Evolutionary conservation across 2,888 invertebrate genomes (phyloP).

Genomic region (Trachelus troglodyta): DNA sequence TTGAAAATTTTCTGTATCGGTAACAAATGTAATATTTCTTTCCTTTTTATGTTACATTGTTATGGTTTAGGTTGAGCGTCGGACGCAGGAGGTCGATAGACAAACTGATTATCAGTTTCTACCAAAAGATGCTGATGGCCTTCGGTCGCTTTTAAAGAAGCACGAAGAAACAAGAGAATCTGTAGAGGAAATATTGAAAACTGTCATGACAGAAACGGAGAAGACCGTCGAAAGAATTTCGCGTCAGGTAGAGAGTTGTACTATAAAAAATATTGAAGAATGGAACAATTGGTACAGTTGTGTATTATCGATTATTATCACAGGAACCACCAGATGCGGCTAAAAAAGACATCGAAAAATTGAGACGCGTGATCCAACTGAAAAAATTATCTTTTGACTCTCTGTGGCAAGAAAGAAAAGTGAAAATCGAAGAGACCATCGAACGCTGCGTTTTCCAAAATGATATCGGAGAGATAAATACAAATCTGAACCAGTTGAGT

Average conservation of each 20-base stretch:
- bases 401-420: slow-evolving; percentile 70
- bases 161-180: slow-evolving; percentile 75
- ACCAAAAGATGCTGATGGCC: slow-evolving; percentile 66
- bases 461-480: slow-evolving; percentile 78
- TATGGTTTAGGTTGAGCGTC: slow-evolving; percentile 5
- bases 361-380: slow-evolving; percentile 73
- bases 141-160: slow-evolving; percentile 71
- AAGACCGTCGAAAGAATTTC: slow-evolving; percentile 76
- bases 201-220: slow-evolving; percentile 76
- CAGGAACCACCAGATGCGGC: slow-evolving; percentile 76
- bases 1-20: slow-evolving; percentile 73
- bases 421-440: slow-evolving; percentile 72
- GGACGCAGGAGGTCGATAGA: slow-evolving; percentile 18
- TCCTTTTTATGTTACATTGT: slow-evolving; percentile 9
- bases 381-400: slow-evolving; percentile 75
- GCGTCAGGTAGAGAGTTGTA: slow-evolving; percentile 10
- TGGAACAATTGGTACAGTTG: slow-evolving; percentile 2
- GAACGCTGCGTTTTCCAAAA: slow-evolving; percentile 76
- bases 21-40: slow-evolving; percentile 60
- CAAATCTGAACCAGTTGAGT: slow-evolving; percentile 76
- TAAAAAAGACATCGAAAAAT: slow-evolving; percentile 76
- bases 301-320: background rate
- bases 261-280: background rate
- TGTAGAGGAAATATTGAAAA: slow-evolving; percentile 75
- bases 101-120: slow-evolving; percentile 42